Conservation (phyloP, 2,113 vertebrate species). For the Ranitomeya imitator region DNA sequence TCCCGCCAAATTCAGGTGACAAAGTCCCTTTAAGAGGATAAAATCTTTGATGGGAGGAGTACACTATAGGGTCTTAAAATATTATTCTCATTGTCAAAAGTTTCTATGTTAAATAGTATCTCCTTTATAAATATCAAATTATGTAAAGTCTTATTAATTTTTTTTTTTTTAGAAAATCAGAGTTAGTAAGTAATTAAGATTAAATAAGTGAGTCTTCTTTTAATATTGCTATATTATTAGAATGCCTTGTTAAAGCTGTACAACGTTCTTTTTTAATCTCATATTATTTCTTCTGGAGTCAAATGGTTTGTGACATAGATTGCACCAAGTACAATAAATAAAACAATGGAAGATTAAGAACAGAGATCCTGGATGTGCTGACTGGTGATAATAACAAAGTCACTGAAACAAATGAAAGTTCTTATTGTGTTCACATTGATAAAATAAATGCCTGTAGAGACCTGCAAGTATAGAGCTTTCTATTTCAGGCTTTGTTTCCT, state of each 20-base stretch:
- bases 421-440: constrained; percentile 33
- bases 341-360: constrained; percentile 21
- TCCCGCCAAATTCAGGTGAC: no score
- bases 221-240: neutral
- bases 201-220: neutral
- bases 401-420: constrained; percentile 31
- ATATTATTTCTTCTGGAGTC: neutral
- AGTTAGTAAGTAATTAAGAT: neutral
- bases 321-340: constrained; percentile 15
- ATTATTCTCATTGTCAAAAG: no score
- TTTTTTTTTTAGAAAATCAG: neutral
- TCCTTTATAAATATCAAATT: neutral
- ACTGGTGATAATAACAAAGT: constrained; percentile 33
- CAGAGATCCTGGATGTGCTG: constrained; percentile 18
- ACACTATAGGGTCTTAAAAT: no score
- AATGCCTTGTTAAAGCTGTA: neutral
- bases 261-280: neutral
- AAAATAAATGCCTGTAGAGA: constrained; percentile 43
- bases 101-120: neutral
- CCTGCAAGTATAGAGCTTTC: constrained; percentile 22
- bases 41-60: no score
- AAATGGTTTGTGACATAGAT: constrained; percentile 20
- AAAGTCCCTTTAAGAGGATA: no score
- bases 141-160: neutral
- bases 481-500: constrained; percentile 36